Percentiles rank a stretch among this genome's conserved stretches.
Evolutionary conservation across 2,113 vertebrate species (phyloP).

Genomic region (Xenopus borealis): DNA sequence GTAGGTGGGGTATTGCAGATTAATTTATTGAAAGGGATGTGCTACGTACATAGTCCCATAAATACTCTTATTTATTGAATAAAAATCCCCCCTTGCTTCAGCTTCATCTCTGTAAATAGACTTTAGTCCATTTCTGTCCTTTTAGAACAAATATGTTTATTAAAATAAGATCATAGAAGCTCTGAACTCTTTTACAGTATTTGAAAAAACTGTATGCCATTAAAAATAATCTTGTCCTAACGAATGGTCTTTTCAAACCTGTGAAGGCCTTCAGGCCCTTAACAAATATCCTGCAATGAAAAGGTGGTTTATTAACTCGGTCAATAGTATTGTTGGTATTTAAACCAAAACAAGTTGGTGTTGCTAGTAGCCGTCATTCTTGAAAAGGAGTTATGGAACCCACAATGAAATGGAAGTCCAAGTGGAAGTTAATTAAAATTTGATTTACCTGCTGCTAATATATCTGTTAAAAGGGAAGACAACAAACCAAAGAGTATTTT

Average conservation of each 20-base stretch:
- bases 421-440: constrained; percentile 52
- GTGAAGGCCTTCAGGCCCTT: constrained; percentile 51
- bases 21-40: too few relatives aligned
- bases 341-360: constrained; percentile 40
- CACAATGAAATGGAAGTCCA: constrained; percentile 40
- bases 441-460: constrained; percentile 50
- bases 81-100: too few relatives aligned
- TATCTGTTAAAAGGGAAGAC: constrained; percentile 51
- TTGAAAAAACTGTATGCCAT: constrained; percentile 70
- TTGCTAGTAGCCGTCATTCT: constrained; percentile 31
- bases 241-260: constrained; percentile 53
- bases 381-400: constrained; percentile 30
- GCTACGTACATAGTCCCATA: too few relatives aligned
- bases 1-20: background rate
- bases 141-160: too few relatives aligned
- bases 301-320: constrained; percentile 27
- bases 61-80: too few relatives aligned
- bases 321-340: constrained; percentile 15
- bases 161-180: too few relatives aligned
- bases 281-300: constrained; percentile 54
- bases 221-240: constrained; percentile 79
- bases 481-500: constrained; percentile 76
- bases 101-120: too few relatives aligned
- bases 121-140: too few relatives aligned
- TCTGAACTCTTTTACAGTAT: constrained; percentile 59